phyloP scores from a whole-genome alignment of 2,797 vertebrate species.

The Margarornis squamiger region DNA sequence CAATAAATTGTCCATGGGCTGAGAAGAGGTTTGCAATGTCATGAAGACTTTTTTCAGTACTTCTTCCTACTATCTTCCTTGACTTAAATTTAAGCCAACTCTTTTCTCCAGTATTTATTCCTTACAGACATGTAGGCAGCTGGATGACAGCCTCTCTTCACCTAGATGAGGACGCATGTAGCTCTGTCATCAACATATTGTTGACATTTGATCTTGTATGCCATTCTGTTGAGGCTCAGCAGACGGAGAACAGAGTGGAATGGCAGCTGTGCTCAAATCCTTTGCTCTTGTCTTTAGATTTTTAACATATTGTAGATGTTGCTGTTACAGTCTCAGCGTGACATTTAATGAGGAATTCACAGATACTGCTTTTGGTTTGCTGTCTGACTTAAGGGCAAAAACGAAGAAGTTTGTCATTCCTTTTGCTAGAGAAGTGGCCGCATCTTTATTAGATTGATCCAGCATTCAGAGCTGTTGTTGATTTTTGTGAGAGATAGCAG shows the following conservation, averaged over 20 bases:
- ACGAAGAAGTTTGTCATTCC: not conserved
- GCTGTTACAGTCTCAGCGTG: not conserved
- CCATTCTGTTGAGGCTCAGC: not conserved
- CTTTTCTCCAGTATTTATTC: conserved; percentile 10
- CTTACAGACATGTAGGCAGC: conserved; percentile 49
- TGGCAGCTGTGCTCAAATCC: not conserved
- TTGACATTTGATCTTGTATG: conserved; percentile 58
- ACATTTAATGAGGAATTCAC: conserved; percentile 13
- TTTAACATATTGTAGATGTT: conserved; percentile 20
- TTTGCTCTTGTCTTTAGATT: conserved; percentile 39
- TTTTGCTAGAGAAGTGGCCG: not conserved
- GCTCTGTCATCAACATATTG: conserved; percentile 47
- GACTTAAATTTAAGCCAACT: conserved; percentile 5
- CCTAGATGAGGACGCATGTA: conserved; percentile 15
- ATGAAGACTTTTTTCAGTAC: not conserved
- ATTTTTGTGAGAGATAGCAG: not conserved
- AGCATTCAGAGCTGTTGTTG: not conserved
- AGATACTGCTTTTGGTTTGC: not conserved
- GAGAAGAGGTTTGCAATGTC: not conserved
- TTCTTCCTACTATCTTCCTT: not conserved
- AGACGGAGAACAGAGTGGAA: not conserved
- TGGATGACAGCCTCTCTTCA: conserved; percentile 52
- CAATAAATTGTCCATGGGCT: not conserved
- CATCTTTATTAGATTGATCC: not conserved
- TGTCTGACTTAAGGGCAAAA: not conserved